A percentile compares a stretch with the other conserved stretches of the same genome.
These are phyloP conservation scores for Pollenia amentaria DNA, from an alignment of 2,888 invertebrate species.

Conservation along the genomic window DNA sequence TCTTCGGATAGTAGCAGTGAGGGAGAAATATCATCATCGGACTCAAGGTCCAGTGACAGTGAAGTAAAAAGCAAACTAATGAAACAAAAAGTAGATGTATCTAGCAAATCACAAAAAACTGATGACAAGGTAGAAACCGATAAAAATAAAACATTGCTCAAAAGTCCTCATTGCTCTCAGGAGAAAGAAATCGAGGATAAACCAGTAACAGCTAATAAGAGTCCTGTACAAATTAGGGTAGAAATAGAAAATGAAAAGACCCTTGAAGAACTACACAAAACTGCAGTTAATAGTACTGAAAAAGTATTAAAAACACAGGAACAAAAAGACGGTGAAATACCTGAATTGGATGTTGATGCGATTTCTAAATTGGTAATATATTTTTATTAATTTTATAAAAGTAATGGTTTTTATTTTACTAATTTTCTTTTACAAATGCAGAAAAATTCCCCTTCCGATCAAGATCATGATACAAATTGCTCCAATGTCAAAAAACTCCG, in stretches of 20 bases:
- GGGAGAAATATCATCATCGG: slow-evolving; percentile 53
- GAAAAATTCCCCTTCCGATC: neutral
- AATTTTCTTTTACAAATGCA: neutral
- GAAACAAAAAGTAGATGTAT: neutral
- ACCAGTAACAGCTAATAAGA: neutral
- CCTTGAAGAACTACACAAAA: neutral
- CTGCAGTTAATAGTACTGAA: no score
- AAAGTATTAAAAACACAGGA: neutral
- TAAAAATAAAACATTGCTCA: neutral
- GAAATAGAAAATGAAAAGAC: neutral
- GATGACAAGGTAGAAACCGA: neutral
- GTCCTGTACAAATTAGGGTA: neutral
- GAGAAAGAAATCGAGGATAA: neutral
- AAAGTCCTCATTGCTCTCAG: neutral
- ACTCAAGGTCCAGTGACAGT: slow-evolving; percentile 50
- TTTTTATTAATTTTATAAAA: neutral
- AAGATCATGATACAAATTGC: neutral
- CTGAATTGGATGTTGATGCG: neutral
- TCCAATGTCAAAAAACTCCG: neutral
- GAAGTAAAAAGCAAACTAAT: slow-evolving; percentile 37
- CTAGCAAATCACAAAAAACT: neutral
- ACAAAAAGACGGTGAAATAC: slow-evolving; percentile 49
- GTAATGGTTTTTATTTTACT: neutral
- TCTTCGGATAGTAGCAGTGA: slow-evolving; percentile 44
- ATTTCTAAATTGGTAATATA: slow-evolving; percentile 30